Percentiles rank a stretch among this genome's conserved stretches.
These are phyloP conservation scores for Bubo blakistoni DNA, from an alignment of 2,113 vertebrate species.

Conservation along the genomic window DNA sequence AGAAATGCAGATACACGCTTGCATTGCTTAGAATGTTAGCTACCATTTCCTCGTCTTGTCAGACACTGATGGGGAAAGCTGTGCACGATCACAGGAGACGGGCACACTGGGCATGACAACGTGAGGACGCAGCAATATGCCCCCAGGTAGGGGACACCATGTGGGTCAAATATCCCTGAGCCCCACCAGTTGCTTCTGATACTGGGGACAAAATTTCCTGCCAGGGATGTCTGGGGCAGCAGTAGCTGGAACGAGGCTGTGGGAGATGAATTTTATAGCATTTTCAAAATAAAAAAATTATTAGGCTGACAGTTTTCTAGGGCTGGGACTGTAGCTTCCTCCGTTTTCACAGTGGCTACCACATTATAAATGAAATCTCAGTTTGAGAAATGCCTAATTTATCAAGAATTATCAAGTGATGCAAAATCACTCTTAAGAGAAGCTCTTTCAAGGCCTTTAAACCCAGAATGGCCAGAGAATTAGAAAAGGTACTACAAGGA, in stretches of 20 bases:
- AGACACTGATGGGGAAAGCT: background rate
- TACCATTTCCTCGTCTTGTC: background rate
- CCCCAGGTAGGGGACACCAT: background rate
- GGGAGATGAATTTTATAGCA: background rate
- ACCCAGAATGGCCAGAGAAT: background rate
- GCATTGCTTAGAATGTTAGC: background rate
- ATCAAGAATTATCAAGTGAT: background rate
- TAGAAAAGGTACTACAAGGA: background rate
- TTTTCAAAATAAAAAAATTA: background rate
- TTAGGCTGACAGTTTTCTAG: background rate
- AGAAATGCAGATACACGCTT: background rate
- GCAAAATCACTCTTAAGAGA: background rate
- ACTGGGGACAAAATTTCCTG: background rate
- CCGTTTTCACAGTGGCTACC: background rate
- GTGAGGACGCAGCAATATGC: background rate
- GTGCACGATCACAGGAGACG: rapidly evolving
- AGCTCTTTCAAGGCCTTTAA: background rate
- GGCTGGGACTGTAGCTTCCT: background rate
- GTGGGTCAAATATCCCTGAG: background rate
- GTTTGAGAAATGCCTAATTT: background rate
- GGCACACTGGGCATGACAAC: background rate
- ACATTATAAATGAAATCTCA: background rate
- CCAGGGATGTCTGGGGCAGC: background rate
- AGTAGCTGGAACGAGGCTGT: background rate
- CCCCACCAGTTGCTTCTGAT: background rate